Evolutionary conservation across 2,888 invertebrate genomes (phyloP).

Genomic region (Idaea biselata): DNA sequence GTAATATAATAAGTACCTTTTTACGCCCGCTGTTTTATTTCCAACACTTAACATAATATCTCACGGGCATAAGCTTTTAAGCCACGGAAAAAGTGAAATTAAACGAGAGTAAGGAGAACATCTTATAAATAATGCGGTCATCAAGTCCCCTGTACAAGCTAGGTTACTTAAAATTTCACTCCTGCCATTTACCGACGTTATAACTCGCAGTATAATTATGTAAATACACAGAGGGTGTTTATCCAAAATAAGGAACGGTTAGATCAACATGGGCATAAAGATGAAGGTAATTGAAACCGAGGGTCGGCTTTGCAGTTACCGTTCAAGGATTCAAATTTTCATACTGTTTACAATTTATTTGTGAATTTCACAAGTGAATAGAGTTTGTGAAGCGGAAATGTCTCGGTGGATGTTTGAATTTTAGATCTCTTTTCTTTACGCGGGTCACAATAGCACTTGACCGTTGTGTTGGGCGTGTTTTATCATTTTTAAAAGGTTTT

Average conservation of each 20-base stretch:
- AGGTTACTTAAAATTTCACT: slow-evolving; percentile 47
- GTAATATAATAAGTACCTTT: slow-evolving; percentile 5
- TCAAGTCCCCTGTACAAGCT: slow-evolving; percentile 35
- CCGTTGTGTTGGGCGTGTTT: not conserved
- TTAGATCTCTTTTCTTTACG: slow-evolving; percentile 11
- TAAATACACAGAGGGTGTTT: slow-evolving; percentile 35
- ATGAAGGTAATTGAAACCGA: slow-evolving; percentile 35
- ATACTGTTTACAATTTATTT: slow-evolving; percentile 29
- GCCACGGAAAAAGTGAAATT: slow-evolving; percentile 38
- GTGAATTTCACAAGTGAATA: slow-evolving; percentile 20
- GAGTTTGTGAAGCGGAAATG: slow-evolving; percentile 13
- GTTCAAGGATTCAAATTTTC: slow-evolving; percentile 29
- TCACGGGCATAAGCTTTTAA: slow-evolving; percentile 26
- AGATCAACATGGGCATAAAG: slow-evolving; percentile 30
- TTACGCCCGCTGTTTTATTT: slow-evolving; percentile 19
- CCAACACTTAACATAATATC: slow-evolving; percentile 29
- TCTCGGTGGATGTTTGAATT: slow-evolving; percentile 17
- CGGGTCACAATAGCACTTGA: slow-evolving; percentile 14
- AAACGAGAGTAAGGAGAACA: slow-evolving; percentile 45
- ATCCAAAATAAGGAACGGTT: slow-evolving; percentile 32
- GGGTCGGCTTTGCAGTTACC: slow-evolving; percentile 16
- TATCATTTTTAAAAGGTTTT: no score
- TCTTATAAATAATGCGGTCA: slow-evolving; percentile 54
- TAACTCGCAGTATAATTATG: slow-evolving; percentile 50
- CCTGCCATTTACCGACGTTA: slow-evolving; percentile 39